Percentiles rank a stretch among this genome's conserved stretches.
Conservation (phyloP, 2,797 vertebrate species). For the Hafferia zeledoni region DNA sequence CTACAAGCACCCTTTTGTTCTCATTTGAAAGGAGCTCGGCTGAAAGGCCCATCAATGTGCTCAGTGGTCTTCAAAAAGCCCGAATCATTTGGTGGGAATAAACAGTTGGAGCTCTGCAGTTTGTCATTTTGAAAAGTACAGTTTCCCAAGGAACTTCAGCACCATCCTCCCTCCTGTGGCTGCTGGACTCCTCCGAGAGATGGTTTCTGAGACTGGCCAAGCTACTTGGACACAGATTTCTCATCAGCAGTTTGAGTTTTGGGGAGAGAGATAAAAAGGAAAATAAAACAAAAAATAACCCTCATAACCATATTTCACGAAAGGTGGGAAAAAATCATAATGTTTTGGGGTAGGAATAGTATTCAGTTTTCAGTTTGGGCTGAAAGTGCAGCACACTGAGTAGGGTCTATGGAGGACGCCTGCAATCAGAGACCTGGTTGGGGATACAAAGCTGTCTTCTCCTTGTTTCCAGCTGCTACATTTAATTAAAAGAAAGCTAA, state of each 20-base stretch:
- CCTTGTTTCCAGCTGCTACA: slow-evolving; percentile 69
- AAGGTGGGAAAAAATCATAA: not conserved
- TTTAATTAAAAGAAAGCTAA: slow-evolving; percentile 72
- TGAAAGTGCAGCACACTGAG: not conserved
- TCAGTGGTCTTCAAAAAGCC: slow-evolving; percentile 38
- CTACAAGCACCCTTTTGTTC: slow-evolving; percentile 39
- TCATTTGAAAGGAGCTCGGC: slow-evolving; percentile 44
- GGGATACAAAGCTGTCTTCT: slow-evolving; percentile 52
- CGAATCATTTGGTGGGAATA: slow-evolving; percentile 1
- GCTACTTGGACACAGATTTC: not conserved
- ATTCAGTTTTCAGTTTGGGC: not conserved
- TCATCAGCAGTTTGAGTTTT: not conserved
- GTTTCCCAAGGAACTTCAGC: not conserved
- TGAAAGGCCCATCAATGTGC: slow-evolving; percentile 31
- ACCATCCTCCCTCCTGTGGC: not conserved
- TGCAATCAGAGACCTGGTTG: slow-evolving; percentile 42
- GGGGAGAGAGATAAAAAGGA: not conserved
- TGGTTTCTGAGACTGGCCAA: not conserved
- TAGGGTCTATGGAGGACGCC: not conserved
- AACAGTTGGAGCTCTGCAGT: not conserved
- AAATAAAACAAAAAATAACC: not conserved
- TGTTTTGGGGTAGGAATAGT: not conserved
- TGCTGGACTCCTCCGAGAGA: not conserved
- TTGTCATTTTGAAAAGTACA: not conserved
- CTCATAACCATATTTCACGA: not conserved